These are phyloP conservation scores for Pararge aegeria DNA, from an alignment of 1,140 invertebrate genomes.

Conservation along the genomic window DNA sequence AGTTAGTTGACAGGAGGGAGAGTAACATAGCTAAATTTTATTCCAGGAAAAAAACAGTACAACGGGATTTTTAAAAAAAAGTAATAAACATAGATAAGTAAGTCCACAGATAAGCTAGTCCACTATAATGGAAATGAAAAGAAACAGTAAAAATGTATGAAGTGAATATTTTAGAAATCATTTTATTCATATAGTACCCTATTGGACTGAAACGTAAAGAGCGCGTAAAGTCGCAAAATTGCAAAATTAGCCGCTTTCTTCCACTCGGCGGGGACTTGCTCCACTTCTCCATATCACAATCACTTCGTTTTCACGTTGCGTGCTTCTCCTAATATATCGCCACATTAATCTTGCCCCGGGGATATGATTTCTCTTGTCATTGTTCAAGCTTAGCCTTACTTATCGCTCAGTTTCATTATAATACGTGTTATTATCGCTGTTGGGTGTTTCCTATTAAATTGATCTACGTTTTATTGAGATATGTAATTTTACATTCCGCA, in stretches of 20 bases:
- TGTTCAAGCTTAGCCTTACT: neutral
- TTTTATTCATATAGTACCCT: neutral
- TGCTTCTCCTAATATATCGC: constrained; percentile 30
- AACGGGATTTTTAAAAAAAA: too few species aligned
- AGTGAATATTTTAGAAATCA: neutral
- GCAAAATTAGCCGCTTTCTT: constrained; percentile 37
- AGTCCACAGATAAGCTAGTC: too few species aligned
- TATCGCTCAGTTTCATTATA: too few species aligned
- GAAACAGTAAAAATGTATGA: neutral
- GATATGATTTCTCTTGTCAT: constrained; percentile 29
- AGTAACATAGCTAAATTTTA: too few species aligned
- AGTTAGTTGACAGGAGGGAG: too few species aligned
- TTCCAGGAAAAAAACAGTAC: too few species aligned
- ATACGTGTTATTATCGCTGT: too few species aligned
- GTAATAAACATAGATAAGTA: too few species aligned
- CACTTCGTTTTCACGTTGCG: constrained; percentile 29
- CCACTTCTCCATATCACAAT: constrained; percentile 37
- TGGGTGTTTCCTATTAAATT: too few species aligned
- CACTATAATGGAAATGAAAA: too few species aligned
- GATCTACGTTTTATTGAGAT: too few species aligned
- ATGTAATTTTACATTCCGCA: too few species aligned
- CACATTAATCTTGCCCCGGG: constrained; percentile 31
- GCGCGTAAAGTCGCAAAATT: constrained; percentile 32
- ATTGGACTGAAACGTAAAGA: constrained; percentile 19
- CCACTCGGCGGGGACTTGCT: constrained; percentile 21